Evolutionary conservation across 53 echinoderm and acorn worm genomes (phyloP), one percentile per base, ranked within the genome.

Genomic region (Mesocentrotus franciscanus): DNA sequence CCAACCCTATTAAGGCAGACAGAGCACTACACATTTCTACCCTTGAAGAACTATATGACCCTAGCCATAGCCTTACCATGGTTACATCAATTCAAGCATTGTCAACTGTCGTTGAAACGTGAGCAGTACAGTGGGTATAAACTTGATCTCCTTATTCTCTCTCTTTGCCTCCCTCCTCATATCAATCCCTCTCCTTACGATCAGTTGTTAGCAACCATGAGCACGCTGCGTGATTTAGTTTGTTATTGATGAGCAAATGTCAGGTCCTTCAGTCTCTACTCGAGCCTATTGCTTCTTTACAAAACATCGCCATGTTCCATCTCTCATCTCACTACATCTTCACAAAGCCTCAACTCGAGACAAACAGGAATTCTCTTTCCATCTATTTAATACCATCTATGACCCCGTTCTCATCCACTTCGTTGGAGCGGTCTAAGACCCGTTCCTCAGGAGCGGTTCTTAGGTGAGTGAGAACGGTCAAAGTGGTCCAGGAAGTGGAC

Each of bases 161-260:
- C 75, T n/a, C 58, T 87, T 57, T 87, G n/a, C 57, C 57, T 87
- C 87, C 58, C 87, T 87, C 81, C 42, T 36, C 9, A 18, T 8
- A 18, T 81, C 66, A 13, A 66, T 66, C 58, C 58, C n/a, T 29
- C 56, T 58, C 14, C 27, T 22, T 24, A 39, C 49, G 1, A 57
- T 58, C 58, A 58, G 87, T 58, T 58, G 87, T 81, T 42, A 42
- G 58, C 87, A 87, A 87, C 57, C 87, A 87, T 58, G 87, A 87
- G 57, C 26, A 58, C 34, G n/a, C 58, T 27, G 87, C 87, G 29
- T 87, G 87, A 87, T 87, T 87, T 58, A n/a, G 57, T 58, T 87
- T 87, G 87, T 87, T 87, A 87, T 87, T 87, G 87, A n/a, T 87
- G 59, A 87, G 87, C 57, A 58, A 87, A 87, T 87, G 56, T 34